phyloP scores from a whole-genome alignment of 2,888 invertebrate genomes.

The Cepaea hortensis region DNA sequence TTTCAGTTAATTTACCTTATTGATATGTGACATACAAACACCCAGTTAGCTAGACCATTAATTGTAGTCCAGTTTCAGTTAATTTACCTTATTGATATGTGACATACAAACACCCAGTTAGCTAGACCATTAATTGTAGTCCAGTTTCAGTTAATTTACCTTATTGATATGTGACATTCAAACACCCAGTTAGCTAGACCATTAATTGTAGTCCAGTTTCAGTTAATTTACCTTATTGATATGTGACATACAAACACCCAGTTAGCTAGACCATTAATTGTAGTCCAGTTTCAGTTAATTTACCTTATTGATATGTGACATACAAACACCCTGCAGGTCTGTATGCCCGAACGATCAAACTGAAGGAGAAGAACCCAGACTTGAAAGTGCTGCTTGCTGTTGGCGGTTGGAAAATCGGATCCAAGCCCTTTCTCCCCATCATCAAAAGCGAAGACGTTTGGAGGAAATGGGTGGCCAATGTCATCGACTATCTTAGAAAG shows the following conservation, averaged over 20 bases:
- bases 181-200: no score
- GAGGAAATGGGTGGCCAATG: conserved; percentile 55
- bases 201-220: no score
- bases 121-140: no score
- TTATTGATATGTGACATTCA: not conserved
- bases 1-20: no score
- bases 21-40: not conserved
- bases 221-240: not conserved
- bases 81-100: not conserved
- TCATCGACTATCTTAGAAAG: conserved; percentile 59
- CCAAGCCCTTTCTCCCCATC: conserved; percentile 63
- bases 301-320: not conserved
- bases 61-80: no score
- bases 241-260: not conserved
- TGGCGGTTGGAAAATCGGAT: conserved; percentile 88
- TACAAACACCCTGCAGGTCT: conserved; percentile 56
- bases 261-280: no score
- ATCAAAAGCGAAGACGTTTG: conserved; percentile 49
- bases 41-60: no score
- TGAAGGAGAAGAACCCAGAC: conserved; percentile 82
- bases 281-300: no score
- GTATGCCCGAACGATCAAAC: conserved; percentile 86
- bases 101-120: not conserved
- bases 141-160: no score
- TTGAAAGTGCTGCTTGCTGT: conserved; percentile 89